phyloP scores from a whole-genome alignment of 2,113 vertebrate species.

The Pipa parva region DNA sequence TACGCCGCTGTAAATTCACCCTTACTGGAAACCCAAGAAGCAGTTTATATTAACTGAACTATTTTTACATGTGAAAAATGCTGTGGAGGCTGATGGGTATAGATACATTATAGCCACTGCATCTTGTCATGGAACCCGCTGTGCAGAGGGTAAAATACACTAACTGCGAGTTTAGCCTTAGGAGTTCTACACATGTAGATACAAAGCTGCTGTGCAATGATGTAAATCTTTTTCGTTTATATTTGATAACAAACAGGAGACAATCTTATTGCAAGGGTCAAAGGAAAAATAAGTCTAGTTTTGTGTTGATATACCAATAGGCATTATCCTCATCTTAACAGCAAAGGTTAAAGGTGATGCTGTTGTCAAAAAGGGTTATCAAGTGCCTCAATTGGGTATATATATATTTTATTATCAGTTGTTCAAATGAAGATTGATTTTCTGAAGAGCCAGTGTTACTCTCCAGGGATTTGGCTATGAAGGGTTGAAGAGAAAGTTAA shows the following conservation, averaged over 20 bases:
- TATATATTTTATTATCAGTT: constrained; percentile 58
- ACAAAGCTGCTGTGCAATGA: too few species aligned
- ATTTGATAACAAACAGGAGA: neutral
- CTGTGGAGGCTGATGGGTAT: too few species aligned
- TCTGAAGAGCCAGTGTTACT: constrained; percentile 47
- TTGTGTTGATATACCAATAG: constrained; percentile 26
- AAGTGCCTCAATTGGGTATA: constrained; percentile 48
- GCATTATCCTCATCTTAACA: constrained; percentile 17
- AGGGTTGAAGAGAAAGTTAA: constrained; percentile 56
- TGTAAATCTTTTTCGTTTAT: too few species aligned
- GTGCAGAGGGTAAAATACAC: too few species aligned
- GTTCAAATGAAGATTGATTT: constrained; percentile 67
- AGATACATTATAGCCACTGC: too few species aligned
- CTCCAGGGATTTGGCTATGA: constrained; percentile 47
- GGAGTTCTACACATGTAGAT: too few species aligned
- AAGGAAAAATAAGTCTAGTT: neutral
- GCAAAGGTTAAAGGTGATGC: constrained; percentile 48
- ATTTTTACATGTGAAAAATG: too few species aligned
- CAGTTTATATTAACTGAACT: too few species aligned
- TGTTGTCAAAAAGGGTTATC: constrained; percentile 45
- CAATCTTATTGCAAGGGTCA: constrained; percentile 21
- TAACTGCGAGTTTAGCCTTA: too few species aligned
- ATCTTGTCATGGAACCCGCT: too few species aligned
- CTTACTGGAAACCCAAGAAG: too few species aligned
- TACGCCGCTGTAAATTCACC: too few species aligned